Base-by-base conservation (phyloP, 2,888 invertebrate species). In the Liodrosophila aerea region DNA sequence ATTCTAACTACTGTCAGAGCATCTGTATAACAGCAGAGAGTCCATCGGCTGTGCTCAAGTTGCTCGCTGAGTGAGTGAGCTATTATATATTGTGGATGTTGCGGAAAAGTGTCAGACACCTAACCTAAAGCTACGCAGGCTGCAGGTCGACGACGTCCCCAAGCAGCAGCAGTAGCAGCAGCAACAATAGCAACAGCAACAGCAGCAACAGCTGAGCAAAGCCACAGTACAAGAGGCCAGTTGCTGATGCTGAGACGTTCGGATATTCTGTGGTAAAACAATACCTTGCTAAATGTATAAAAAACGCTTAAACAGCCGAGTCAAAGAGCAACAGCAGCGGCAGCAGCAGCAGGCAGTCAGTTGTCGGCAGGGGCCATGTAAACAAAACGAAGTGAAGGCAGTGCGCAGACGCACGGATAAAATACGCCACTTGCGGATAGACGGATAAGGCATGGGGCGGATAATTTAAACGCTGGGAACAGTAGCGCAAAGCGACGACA, bases 41-140 rank as follows among this genome's bases (percentile, higher is more conserved):
- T 39, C 39, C 16, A 18, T 18, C 22, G 22, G 22, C 43, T 31
- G 34, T 16, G n/a, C 29, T 49, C 9, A 36, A 46, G 56, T 16
- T 39, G 18, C 39, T 16, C 39, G n/a, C 22, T 40, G 44, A 16
- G 33, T 39, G 52, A 53, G 18, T 51, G 58, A 45, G 46, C 53
- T 51, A 29, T 15, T 29, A 12, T 56, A 43, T 56, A 44, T 36
- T 37, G 72, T 27, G 49, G 29, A 45, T 68, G 46, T 57, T 58
- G 61, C 58, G 72, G 75, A 57, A 59, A 78, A 77, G 75, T 72
- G 78, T 78, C 85, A 82, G 72, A 65, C 77, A 78, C 78, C 76
- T 72, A 50, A 53, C 30, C 43, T 15, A 31, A 43, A 30, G 54
- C 59, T 11, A 18, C 39, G 36, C 50, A 44, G 39, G 54, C 49